These are phyloP conservation scores for Melipona bicolor DNA, from an alignment of 2,888 invertebrate genomes.

Conservation along the genomic window DNA sequence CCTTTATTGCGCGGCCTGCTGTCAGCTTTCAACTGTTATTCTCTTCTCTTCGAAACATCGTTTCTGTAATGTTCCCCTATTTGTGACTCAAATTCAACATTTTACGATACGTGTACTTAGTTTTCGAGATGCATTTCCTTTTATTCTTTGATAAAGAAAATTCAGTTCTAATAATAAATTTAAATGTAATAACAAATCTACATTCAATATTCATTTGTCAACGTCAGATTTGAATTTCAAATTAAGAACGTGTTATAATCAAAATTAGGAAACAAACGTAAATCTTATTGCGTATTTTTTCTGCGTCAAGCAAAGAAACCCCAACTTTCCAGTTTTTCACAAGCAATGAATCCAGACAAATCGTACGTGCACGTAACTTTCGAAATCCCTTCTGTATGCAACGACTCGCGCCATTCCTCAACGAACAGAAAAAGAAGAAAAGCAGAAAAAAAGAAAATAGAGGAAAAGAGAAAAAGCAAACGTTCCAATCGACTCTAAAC, in stretches of 20 bases:
- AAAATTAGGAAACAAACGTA: no score
- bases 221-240: neutral
- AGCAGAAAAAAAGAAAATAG: neutral
- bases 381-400: no score
- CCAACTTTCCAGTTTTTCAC: neutral
- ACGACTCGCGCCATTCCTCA: neutral
- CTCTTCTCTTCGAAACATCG: neutral
- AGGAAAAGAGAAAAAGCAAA: neutral
- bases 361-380: neutral
- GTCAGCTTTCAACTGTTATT: no score
- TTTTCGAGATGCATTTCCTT: neutral
- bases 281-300: neutral
- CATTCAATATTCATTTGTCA: neutral
- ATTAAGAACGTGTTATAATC: no score
- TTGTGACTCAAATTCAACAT: no score
- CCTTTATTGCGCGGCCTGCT: no score
- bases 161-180: neutral
- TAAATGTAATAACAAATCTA: neutral
- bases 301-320: neutral
- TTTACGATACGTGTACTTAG: neutral
- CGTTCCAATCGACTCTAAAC: constrained; percentile 1
- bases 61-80: no score
- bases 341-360: neutral
- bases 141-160: no score
- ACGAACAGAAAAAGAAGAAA: neutral